Evolutionary conservation across 2,797 vertebrate genomes (phyloP), one percentile per base, ranked within the genome.

Genomic region (Heteromormyrus szaboi): DNA sequence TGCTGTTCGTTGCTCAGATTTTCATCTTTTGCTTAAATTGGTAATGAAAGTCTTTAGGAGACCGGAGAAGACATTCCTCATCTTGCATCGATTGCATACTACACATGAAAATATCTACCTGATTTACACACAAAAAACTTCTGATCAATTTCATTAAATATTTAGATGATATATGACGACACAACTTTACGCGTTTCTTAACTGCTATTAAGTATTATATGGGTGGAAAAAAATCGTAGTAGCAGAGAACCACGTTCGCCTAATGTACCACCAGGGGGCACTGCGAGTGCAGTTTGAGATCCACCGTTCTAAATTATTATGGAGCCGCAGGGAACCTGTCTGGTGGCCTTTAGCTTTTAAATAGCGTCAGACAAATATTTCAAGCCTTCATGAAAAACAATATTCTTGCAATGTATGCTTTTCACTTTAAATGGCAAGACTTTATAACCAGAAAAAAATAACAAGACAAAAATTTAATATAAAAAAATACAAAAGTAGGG

Each of bases 1-100:
- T 93, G 14, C 62, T 92, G 93, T 72, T 89, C 33, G 8, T 51
- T 86, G 0, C 12, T 5, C n/a, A n/a, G 29, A 85, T 29, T 12
- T 9, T 56, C 56, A 88, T 25, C 29, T 19, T 88, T 51, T 25
- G 44, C n/a, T 50, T 87, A 37, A 56, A 53, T 7, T 37, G 33
- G 54, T 7, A 44, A 25, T 11, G 22, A 19, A 19, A 62, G 14
- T 29, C 29, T 51, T 68, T 14, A 17, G 25, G 29, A 72, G 29
- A 59, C 29, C 7, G 37, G 25, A 0, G 17, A 37, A 86, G 19
- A 53, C 51, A 33, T 46, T 48, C 22, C 19, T 65, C 53, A 48
- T 59, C 22, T 25, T 25, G 6, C 17, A 44, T 4, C 1, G 53
- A 22, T 46, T 11, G 19, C 56, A n/a, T n/a, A 41, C 17, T 79